Evolutionary conservation across 1,140 invertebrate species (phyloP).

Genomic region (Phenacoccus solenopsis): DNA sequence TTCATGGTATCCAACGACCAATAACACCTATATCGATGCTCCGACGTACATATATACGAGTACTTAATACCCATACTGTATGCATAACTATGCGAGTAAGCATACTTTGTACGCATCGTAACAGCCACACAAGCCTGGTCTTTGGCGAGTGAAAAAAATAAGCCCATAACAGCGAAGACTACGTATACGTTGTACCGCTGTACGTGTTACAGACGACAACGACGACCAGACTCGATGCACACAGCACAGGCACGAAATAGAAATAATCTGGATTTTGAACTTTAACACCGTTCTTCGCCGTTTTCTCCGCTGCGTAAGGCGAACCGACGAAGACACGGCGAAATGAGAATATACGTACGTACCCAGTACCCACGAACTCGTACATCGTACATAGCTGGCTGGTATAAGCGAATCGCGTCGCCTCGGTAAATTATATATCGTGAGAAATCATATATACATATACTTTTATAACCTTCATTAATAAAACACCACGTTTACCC

Average conservation of each 20-base stretch:
- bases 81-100: no score
- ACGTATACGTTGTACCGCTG: no score
- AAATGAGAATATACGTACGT: no score
- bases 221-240: neutral
- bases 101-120: no score
- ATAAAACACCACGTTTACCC: neutral
- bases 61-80: no score
- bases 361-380: neutral
- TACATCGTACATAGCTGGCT: neutral
- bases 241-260: neutral
- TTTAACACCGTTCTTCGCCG: neutral
- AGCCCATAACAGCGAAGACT: no score
- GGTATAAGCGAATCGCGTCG: neutral
- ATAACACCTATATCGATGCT: slow-evolving; percentile 12
- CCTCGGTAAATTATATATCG: slow-evolving; percentile 3
- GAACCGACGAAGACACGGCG: no score
- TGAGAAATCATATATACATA: neutral
- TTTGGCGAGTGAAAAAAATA: no score
- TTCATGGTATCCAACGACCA: slow-evolving; percentile 9
- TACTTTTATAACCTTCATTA: neutral
- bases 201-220: no score
- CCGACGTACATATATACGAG: no score
- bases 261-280: slow-evolving; percentile 18
- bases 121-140: no score
- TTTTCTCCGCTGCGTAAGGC: neutral